A percentile compares a stretch with the other conserved stretches of the same genome.
Evolutionary conservation across 2,797 vertebrate genomes (phyloP).

Genomic region (Rhabdophis nuchalis): DNA sequence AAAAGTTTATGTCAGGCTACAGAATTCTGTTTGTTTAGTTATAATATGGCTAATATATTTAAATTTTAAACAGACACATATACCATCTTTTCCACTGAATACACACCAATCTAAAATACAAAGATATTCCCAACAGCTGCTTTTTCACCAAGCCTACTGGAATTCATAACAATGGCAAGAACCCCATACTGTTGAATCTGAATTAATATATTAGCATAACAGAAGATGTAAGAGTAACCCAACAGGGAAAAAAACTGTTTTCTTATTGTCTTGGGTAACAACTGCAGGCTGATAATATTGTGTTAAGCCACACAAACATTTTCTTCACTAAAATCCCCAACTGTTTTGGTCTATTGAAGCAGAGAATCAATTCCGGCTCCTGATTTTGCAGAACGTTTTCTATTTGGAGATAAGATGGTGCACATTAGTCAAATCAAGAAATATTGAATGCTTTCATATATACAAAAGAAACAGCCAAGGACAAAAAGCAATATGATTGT

Average conservation of each 20-base stretch:
- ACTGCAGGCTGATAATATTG: slow-evolving; percentile 42
- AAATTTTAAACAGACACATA: slow-evolving; percentile 27
- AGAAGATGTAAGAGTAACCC: slow-evolving; percentile 41
- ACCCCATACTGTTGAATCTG: slow-evolving; percentile 41
- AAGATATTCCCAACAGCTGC: slow-evolving; percentile 26
- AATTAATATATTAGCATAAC: slow-evolving; percentile 59
- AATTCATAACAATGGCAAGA: slow-evolving; percentile 41
- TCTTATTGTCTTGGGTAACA: slow-evolving; percentile 39
- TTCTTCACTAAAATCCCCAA: slow-evolving; percentile 56
- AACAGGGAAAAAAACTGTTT: slow-evolving; percentile 40
- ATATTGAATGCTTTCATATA: not conserved
- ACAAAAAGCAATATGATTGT: not conserved
- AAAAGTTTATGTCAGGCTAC: slow-evolving; percentile 34
- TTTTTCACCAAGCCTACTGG: slow-evolving; percentile 37
- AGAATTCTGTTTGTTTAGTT: slow-evolving; percentile 27
- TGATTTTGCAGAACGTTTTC: slow-evolving; percentile 92
- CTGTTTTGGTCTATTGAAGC: slow-evolving; percentile 79
- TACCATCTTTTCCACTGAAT: slow-evolving; percentile 27
- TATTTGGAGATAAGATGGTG: slow-evolving; percentile 67
- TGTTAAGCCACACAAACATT: slow-evolving; percentile 43
- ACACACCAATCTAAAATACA: slow-evolving; percentile 11
- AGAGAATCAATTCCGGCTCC: slow-evolving; percentile 91
- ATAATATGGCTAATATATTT: slow-evolving; percentile 39
- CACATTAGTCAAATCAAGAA: not conserved
- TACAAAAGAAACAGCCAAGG: not conserved